Evolutionary conservation across 2,797 vertebrate genomes (phyloP), one percentile per base, ranked within the genome.

Genomic region (Sebastes reedi): DNA sequence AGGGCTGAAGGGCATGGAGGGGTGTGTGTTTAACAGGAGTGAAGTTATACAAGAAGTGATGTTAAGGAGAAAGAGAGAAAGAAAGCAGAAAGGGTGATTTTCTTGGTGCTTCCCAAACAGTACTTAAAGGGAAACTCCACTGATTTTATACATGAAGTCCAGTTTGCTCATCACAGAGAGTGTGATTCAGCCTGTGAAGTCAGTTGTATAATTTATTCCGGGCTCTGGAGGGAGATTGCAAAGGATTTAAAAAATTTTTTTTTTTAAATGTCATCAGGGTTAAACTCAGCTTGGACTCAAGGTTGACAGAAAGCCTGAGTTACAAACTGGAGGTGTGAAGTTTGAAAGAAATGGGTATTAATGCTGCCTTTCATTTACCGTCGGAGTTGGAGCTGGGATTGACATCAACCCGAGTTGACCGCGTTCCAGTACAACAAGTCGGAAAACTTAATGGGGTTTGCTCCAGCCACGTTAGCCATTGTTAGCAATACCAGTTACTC

Each of bases 1-100:
- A 22, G 46, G 42, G 50, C 25, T 78, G 29, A 84, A 71, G 72
- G 84, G 72, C 73, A 50, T 83, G 62, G 25, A 82, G 55, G 24
- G 67, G 3, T 20, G 22, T 46, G 50, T 20, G 13, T 52, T 82
- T 64, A 46, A 72, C 74, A 32, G 22, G 65, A 67, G 36, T 52
- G 36, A 58, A 29, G 60, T 79, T 77, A 69, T 11, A 68, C 58
- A 62, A 58, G 22, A 22, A 24, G 11, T 30, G n/a, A 14, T 22
- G 36, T 61, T 60, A 25, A 54, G n/a, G 18, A 13, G n/a, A 20
- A 11, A 24, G 2, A n/a, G 18, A 13, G n/a, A 20, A 11, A 24
- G 2, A n/a, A 59, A 30, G 6, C 4, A 25, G 16, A 16, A 16
- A 55, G 54, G 12, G 5, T 9, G 56, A 7, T 4, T 70, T 62